Evolutionary conservation across 2,797 vertebrate genomes (phyloP), one percentile per base, ranked within the genome.

Genomic region (Trichosurus vulpecula): DNA sequence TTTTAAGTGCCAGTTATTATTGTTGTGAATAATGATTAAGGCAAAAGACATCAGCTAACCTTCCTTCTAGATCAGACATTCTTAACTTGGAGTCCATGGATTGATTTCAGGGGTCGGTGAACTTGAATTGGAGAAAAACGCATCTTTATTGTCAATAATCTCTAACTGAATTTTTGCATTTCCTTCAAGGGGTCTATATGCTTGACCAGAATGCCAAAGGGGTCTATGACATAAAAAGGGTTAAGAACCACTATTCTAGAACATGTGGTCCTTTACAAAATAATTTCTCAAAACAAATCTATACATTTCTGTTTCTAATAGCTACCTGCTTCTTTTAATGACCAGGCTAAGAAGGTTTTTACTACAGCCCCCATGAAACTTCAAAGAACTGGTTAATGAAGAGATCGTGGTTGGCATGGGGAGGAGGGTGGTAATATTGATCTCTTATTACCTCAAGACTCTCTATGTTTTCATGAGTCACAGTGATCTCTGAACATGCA

Each of bases 301-400:
- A 74, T 41, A 22, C n/a, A 74, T 74, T 74, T 74, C 66, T 74
- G 6, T n/a, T 14, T 74, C 6, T 74, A 74, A 74, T 41, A 19
- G n/a, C n/a, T 22, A 74, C 19, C 16, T 74, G n/a, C n/a, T 74
- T 41, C n/a, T 74, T 74, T 74, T 41, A 41, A 74, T 25, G 19
- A 74, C n/a, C n/a, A 41, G 6, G n/a, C 16, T 22, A 74, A 74
- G 53, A 91, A 66, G 4, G 3, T 47, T 58, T 57, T 57, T 52
- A 27, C 74, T 41, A 1, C 22, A 12, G 47, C 22, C 52, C 87
- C 22, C 10, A 0, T 0, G n/a, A 92, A 54, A 14, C 0, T 0
- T 6, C 13, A 51, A 52, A 94, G 19, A 91, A 27, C 52, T 51
- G 0, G 2, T 56, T 51, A 92, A 14, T 22, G 56, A 58, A 5